These are phyloP conservation scores for Myotis brandtii DNA, from an alignment of 2,113 vertebrate genomes.

Conservation along the genomic window DNA sequence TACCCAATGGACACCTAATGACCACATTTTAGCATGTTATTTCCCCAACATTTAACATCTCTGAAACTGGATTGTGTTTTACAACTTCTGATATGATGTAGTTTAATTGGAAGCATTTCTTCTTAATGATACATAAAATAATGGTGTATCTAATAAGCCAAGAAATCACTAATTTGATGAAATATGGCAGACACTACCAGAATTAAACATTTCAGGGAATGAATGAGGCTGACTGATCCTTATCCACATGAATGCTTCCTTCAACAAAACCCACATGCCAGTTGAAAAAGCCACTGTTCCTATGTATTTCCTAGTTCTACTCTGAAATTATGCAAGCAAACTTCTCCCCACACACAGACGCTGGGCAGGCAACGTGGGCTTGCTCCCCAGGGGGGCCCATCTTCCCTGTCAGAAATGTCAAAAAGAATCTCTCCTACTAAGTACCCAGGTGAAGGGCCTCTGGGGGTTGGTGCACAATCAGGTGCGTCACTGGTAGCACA, in stretches of 20 bases:
- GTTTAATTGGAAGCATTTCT: background rate
- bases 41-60: background rate
- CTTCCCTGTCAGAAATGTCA: conserved; percentile 86
- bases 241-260: conserved; percentile 90
- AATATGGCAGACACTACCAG: background rate
- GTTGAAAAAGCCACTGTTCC: conserved; percentile 91
- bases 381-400: conserved; percentile 83
- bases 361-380: conserved; percentile 83
- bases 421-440: conserved; percentile 70
- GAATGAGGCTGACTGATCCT: conserved; percentile 64
- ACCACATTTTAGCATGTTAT: background rate
- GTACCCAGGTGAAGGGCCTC: conserved; percentile 66
- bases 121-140: conserved; percentile 27
- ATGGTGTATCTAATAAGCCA: background rate
- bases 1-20: background rate
- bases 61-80: background rate
- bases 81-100: background rate
- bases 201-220: background rate
- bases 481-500: background rate
- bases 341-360: conserved; percentile 88
- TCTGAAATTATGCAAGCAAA: conserved; percentile 61
- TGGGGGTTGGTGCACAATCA: conserved; percentile 12
- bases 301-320: conserved; percentile 87
- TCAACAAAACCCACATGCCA: conserved; percentile 91
- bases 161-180: background rate